Percentiles rank a stretch among this genome's conserved stretches.
Evolutionary conservation across 2,888 invertebrate genomes (phyloP).

Genomic region (Agrotis segetum): DNA sequence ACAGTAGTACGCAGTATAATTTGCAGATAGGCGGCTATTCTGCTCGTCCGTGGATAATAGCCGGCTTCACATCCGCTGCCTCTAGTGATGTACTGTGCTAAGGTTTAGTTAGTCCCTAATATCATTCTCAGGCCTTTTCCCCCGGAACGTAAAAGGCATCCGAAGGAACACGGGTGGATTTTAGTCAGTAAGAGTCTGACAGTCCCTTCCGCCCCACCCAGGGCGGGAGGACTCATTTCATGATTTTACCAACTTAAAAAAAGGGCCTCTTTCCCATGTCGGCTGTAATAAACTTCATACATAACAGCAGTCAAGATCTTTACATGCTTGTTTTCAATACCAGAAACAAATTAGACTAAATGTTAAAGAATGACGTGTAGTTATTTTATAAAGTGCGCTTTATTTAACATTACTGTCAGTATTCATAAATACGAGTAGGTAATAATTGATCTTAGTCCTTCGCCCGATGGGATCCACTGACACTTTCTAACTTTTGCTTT

Average conservation of each 20-base stretch:
- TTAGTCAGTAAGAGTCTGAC: too few relatives aligned
- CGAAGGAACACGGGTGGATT: too few relatives aligned
- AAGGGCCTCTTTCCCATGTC: background rate
- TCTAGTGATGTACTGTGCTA: slow-evolving; percentile 48
- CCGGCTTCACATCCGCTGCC: slow-evolving; percentile 32
- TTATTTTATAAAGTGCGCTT: background rate
- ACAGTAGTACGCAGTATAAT: slow-evolving; percentile 35
- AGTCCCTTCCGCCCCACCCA: too few relatives aligned
- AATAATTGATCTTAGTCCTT: too few relatives aligned
- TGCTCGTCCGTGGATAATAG: slow-evolving; percentile 47
- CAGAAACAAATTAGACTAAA: too few relatives aligned
- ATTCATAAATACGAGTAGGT: too few relatives aligned
- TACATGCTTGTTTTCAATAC: background rate
- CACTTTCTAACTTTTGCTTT: too few relatives aligned
- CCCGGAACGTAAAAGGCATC: too few relatives aligned
- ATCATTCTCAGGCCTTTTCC: background rate
- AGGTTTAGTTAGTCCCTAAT: background rate
- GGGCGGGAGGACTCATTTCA: too few relatives aligned
- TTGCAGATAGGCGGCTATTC: slow-evolving; percentile 23
- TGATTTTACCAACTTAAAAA: too few relatives aligned
- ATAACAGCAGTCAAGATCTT: background rate
- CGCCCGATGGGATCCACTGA: too few relatives aligned
- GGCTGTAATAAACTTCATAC: background rate
- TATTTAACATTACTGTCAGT: background rate
- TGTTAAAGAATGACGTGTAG: too few relatives aligned